Conservation (phyloP, 1,140 invertebrate genomes). For the Ptiloglossa arizonensis region DNA sequence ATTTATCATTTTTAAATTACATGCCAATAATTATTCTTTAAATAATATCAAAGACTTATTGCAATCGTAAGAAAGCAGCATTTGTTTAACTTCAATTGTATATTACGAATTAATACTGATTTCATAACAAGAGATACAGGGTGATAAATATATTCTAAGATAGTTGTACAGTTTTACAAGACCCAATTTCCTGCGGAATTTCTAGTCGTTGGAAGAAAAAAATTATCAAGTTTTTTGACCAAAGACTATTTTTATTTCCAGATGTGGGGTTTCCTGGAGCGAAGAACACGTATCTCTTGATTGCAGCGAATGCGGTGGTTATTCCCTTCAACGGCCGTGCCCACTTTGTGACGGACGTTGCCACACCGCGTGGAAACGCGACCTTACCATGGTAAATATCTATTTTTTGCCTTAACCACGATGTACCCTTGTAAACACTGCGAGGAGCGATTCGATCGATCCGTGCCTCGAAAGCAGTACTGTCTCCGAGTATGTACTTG, state of each 20-base stretch:
- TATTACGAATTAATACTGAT: too few relatives aligned
- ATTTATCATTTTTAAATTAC: too few relatives aligned
- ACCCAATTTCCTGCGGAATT: too few relatives aligned
- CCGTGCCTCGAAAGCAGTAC: neutral
- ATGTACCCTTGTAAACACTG: neutral
- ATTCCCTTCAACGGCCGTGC: slow-evolving; percentile 89
- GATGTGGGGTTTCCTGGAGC: slow-evolving; percentile 91
- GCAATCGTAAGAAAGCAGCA: too few relatives aligned
- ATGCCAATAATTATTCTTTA: too few relatives aligned
- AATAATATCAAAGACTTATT: too few relatives aligned
- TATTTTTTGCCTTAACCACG: neutral
- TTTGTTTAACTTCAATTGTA: too few relatives aligned
- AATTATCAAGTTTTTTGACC: neutral
- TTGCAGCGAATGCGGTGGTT: slow-evolving; percentile 92
- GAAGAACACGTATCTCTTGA: slow-evolving; percentile 90
- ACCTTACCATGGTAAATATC: slow-evolving; percentile 87
- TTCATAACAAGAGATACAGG: too few relatives aligned
- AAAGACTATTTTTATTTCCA: slow-evolving; percentile 66
- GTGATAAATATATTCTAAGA: too few relatives aligned
- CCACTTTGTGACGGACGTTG: slow-evolving; percentile 90
- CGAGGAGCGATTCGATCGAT: neutral
- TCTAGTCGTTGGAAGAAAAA: too few relatives aligned
- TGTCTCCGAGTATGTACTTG: neutral
- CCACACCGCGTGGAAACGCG: slow-evolving; percentile 88
- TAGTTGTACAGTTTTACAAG: too few relatives aligned